Conservation (phyloP, 1,140 invertebrate species). For the Acromyrmex heyeri region DNA sequence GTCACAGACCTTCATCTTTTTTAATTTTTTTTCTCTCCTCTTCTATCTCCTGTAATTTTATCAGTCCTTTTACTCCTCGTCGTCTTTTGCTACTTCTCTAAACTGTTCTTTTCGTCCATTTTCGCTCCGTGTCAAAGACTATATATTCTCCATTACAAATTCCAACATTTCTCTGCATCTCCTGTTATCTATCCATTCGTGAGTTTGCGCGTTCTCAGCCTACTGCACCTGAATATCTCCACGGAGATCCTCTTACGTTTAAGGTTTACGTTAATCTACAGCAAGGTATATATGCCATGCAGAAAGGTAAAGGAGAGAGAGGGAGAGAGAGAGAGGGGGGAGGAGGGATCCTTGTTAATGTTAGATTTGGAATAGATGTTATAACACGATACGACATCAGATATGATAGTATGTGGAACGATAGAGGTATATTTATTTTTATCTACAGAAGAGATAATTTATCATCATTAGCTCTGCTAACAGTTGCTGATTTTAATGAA, state of each 20-base stretch:
- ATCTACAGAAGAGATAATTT: constrained; percentile 23
- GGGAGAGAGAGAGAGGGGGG: background rate
- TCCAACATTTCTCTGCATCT: constrained; percentile 42
- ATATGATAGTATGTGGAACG: background rate
- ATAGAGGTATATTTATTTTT: background rate
- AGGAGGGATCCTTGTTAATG: constrained; percentile 27
- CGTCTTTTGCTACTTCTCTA: background rate
- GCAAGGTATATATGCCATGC: no score
- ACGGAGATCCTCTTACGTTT: constrained; percentile 61
- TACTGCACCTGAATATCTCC: constrained; percentile 51
- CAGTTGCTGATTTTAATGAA: background rate
- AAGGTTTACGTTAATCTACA: constrained; percentile 57
- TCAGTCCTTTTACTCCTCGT: background rate
- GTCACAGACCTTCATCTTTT: background rate
- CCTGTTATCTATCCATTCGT: constrained; percentile 40
- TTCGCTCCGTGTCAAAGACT: constrained; percentile 9
- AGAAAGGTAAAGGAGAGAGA: background rate
- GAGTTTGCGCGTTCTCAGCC: constrained; percentile 40
- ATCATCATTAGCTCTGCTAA: background rate
- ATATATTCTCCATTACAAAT: constrained; percentile 40
- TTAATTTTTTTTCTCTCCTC: constrained; percentile 22
- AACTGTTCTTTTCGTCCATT: constrained; percentile 18
- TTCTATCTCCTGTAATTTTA: background rate
- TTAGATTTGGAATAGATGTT: constrained; percentile 45
- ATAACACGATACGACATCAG: background rate